phyloP scores from a whole-genome alignment of 2,113 vertebrate species.

The Taxidea taxus region DNA sequence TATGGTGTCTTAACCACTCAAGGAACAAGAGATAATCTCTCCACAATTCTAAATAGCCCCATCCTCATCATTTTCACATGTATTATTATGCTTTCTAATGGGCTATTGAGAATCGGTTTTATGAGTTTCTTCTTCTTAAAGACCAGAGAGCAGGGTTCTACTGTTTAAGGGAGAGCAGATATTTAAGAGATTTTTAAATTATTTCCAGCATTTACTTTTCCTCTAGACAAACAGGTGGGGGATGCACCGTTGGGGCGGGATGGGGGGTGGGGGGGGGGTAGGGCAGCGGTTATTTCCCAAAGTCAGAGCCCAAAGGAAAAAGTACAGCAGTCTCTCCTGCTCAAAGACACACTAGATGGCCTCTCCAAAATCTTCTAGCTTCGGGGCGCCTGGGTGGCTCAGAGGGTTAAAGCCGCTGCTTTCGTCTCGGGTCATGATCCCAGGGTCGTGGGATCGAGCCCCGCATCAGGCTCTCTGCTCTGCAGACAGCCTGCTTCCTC shows the following conservation, averaged over 20 bases:
- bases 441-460: no score
- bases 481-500: no score
- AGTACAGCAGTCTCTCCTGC: background rate
- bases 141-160: background rate
- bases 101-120: background rate
- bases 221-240: background rate
- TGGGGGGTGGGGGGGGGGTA: accelerated
- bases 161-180: background rate
- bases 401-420: no score
- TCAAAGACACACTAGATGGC: background rate
- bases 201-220: background rate
- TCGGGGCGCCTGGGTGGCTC: no score
- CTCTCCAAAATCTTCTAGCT: background rate
- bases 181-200: background rate
- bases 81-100: background rate
- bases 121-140: background rate
- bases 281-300: background rate
- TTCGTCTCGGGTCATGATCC: no score
- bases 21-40: background rate
- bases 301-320: background rate
- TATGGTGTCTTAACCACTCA: background rate
- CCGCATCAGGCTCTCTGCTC: no score
- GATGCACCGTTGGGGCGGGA: no score
- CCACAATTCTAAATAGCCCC: background rate
- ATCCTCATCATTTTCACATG: background rate